A percentile compares a stretch with the other conserved stretches of the same genome.
Conservation (phyloP, 2,797 vertebrate species). For the Phataginus tricuspis region DNA sequence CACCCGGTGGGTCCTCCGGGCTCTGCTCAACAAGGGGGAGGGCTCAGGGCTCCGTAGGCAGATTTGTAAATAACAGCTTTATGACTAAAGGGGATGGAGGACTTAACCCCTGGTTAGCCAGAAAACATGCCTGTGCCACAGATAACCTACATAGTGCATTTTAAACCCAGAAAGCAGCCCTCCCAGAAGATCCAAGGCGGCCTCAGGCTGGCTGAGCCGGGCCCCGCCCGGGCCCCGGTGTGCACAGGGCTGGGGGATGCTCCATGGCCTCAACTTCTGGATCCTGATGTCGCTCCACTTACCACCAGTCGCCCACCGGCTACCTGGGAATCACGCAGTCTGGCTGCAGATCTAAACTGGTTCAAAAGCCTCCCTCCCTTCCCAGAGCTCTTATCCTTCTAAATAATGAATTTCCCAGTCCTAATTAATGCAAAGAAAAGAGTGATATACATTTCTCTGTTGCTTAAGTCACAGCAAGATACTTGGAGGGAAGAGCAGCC, state of each 20-base stretch:
- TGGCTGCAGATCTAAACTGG: neutral
- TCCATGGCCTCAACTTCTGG: neutral
- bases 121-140: accelerated
- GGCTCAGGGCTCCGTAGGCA: neutral
- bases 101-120: neutral
- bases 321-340: neutral
- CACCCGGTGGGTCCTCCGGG: neutral
- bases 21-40: neutral
- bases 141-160: neutral
- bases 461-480: slow-evolving; percentile 78
- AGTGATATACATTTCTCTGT: slow-evolving; percentile 75
- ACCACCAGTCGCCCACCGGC: neutral
- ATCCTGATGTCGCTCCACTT: neutral
- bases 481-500: slow-evolving; percentile 81
- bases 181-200: neutral
- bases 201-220: neutral
- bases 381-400: slow-evolving; percentile 58
- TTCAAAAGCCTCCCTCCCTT: slow-evolving; percentile 29
- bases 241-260: neutral
- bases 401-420: slow-evolving; percentile 78
- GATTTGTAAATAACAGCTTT: neutral
- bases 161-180: neutral
- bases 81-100: neutral
- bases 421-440: slow-evolving; percentile 71
- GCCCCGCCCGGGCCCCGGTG: no score